Percentiles rank a stretch among this genome's conserved stretches.
phyloP scores from a whole-genome alignment of 2,888 invertebrate species.

The Netelia inedita region DNA sequence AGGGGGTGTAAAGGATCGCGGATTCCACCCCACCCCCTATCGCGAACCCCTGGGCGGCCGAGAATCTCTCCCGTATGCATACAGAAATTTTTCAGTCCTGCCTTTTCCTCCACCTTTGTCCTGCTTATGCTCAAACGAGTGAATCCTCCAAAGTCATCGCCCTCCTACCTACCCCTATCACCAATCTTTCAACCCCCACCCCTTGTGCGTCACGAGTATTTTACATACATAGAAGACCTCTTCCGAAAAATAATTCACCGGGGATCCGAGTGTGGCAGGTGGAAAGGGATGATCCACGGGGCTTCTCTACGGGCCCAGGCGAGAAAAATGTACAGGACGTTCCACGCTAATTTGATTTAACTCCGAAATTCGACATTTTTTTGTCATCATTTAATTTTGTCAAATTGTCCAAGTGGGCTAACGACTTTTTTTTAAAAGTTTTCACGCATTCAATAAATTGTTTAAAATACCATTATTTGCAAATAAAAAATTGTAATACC shows the following conservation, averaged over 20 bases:
- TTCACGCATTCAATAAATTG: background rate
- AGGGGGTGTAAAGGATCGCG: conserved; percentile 74
- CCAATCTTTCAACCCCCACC: background rate
- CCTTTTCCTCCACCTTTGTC: conserved; percentile 58
- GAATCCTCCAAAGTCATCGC: conserved; percentile 27
- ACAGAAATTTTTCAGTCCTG: conserved; percentile 68
- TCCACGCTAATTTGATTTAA: background rate
- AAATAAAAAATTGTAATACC: too few species aligned
- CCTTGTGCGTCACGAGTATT: conserved; percentile 2
- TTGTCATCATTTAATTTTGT: too few species aligned
- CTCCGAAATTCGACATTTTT: too few species aligned
- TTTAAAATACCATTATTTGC: background rate
- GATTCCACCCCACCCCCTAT: conserved; percentile 8
- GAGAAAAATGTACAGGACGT: background rate
- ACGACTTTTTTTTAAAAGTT: background rate
- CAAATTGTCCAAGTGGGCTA: too few species aligned
- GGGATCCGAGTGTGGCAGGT: conserved; percentile 17
- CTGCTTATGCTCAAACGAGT: conserved; percentile 32
- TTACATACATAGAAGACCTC: conserved; percentile 8
- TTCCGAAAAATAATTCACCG: conserved; percentile 26
- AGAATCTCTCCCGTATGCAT: conserved; percentile 58
- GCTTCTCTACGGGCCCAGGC: background rate
- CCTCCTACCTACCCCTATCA: background rate
- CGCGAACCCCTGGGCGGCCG: conserved; percentile 30
- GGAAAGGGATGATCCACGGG: conserved; percentile 9